A percentile compares a stretch with the other conserved stretches of the same genome.
phyloP scores from a whole-genome alignment of 2,113 vertebrate species.

The Recurvirostra avosetta region DNA sequence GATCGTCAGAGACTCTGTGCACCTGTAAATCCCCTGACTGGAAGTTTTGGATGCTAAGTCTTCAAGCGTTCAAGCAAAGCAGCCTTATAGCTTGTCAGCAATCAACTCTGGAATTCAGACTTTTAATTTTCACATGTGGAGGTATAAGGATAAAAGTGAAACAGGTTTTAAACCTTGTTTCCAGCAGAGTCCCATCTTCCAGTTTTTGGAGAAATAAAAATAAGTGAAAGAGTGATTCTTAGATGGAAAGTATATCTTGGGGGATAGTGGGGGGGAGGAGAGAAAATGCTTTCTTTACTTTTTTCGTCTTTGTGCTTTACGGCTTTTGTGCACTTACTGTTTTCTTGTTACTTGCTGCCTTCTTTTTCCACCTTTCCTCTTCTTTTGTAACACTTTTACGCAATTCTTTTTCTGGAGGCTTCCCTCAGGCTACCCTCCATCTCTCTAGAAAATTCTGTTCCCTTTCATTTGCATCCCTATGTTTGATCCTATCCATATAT shows the following conservation, averaged over 20 bases:
- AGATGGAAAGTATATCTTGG: too few species aligned
- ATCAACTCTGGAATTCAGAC: neutral
- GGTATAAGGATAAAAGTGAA: neutral
- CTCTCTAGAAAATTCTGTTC: conserved; percentile 8
- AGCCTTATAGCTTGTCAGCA: neutral
- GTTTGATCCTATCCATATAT: neutral
- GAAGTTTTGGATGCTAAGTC: neutral
- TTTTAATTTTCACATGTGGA: neutral
- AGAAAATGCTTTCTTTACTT: neutral
- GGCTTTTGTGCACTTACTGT: neutral
- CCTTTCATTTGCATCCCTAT: neutral
- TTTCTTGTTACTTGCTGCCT: neutral
- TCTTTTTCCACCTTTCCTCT: neutral
- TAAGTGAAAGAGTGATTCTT: neutral
- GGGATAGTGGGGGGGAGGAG: neutral
- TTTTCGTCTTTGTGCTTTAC: neutral
- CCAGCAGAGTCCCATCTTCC: neutral
- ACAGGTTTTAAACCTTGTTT: neutral
- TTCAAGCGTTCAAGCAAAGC: neutral
- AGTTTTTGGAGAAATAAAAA: neutral
- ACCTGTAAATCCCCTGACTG: neutral
- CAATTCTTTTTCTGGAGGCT: neutral
- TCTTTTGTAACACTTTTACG: neutral
- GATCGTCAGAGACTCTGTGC: neutral
- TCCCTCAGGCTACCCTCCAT: neutral